Evolutionary conservation across 2,888 invertebrate species (phyloP).

Genomic region (Coelopa pilipes): DNA sequence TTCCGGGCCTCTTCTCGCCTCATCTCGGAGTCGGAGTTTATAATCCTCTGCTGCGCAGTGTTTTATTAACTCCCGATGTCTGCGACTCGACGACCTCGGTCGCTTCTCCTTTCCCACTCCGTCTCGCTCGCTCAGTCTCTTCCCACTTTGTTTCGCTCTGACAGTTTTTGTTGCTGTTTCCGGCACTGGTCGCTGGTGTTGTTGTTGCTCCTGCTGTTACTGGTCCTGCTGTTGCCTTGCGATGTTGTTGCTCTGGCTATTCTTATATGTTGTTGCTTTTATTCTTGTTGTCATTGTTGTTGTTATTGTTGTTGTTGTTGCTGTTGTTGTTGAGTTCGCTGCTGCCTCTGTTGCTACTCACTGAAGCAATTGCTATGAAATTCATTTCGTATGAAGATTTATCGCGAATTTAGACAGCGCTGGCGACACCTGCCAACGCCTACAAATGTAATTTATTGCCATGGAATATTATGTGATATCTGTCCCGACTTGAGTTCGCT

Average conservation of each 20-base stretch:
- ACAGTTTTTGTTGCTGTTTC: neutral
- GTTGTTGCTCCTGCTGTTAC: too few species aligned
- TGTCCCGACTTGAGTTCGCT: conserved; percentile 42
- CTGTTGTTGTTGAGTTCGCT: neutral
- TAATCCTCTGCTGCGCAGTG: neutral
- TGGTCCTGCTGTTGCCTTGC: too few species aligned
- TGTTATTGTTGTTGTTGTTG: too few species aligned
- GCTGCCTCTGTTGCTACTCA: conserved; percentile 50
- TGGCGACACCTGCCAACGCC: conserved; percentile 69
- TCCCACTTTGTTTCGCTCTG: too few species aligned
- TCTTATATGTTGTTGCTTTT: too few species aligned
- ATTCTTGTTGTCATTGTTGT: too few species aligned
- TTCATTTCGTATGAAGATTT: conserved; percentile 68
- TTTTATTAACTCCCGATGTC: conserved; percentile 19
- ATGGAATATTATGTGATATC: conserved; percentile 51
- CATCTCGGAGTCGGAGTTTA: too few species aligned
- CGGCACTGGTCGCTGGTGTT: neutral
- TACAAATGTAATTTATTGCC: conserved; percentile 68
- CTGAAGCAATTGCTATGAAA: conserved; percentile 67
- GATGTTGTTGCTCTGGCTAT: too few species aligned
- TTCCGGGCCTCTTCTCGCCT: too few species aligned
- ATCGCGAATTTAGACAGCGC: conserved; percentile 68
- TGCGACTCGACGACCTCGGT: neutral
- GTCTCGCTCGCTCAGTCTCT: neutral
- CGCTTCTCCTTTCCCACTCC: neutral